phyloP scores from a whole-genome alignment of 1,140 invertebrate genomes.

The Palaemon carinicauda region DNA sequence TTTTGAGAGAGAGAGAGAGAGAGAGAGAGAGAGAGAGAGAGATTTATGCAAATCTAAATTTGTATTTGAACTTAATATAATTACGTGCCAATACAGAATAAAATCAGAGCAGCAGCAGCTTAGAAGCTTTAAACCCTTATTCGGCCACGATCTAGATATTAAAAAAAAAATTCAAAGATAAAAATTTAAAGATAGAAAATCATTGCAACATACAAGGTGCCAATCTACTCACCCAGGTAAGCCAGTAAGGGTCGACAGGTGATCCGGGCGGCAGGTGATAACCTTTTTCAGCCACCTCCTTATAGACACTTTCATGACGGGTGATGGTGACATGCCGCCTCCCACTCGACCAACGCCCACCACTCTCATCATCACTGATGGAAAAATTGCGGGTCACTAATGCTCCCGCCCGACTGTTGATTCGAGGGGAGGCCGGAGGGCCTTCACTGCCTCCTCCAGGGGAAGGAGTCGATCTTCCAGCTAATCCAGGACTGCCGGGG shows the following conservation, averaged over 20 bases:
- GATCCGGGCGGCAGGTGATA: constrained; percentile 36
- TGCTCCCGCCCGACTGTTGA: constrained; percentile 51
- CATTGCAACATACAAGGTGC: no score
- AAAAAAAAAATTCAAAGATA: no score
- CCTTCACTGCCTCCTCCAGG: background rate
- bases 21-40: no score
- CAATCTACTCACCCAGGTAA: constrained; percentile 57
- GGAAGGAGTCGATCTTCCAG: constrained; percentile 21
- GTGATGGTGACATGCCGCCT: constrained; percentile 57
- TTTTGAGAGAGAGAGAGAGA: no score
- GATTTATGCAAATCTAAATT: no score
- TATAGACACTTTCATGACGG: constrained; percentile 52
- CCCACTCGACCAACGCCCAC: constrained; percentile 37
- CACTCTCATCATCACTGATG: constrained; percentile 59
- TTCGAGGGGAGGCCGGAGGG: constrained; percentile 47
- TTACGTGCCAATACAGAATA: no score
- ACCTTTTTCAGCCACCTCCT: constrained; percentile 43
- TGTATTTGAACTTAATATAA: no score
- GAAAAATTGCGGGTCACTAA: constrained; percentile 59
- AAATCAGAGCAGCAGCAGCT: no score
- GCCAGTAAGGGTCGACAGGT: constrained; percentile 59
- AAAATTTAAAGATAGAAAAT: no score
- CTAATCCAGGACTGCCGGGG: constrained; percentile 15
- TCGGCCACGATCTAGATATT: no score
- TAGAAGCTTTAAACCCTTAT: no score